These are phyloP conservation scores for Pristionchus fissidentatus DNA, from an alignment of 2,888 invertebrate species.

Conservation along the genomic window DNA sequence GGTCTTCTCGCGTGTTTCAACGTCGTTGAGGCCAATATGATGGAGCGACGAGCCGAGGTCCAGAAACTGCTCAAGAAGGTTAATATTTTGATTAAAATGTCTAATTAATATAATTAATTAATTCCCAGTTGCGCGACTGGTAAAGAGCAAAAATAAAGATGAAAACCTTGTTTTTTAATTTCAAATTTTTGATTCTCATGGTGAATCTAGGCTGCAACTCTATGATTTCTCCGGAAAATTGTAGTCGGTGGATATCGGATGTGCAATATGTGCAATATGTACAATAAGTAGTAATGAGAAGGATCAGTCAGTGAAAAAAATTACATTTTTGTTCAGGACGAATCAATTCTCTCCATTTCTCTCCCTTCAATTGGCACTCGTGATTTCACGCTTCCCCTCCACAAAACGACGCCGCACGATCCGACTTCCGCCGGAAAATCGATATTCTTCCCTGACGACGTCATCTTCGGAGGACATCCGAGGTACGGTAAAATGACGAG, in stretches of 20 bases:
- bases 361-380: conserved; percentile 92
- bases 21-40: conserved; percentile 98
- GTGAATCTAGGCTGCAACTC: too few species aligned
- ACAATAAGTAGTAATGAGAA: too few species aligned
- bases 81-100: not conserved
- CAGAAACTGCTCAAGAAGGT: conserved; percentile 69
- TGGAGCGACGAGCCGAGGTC: conserved; percentile 83
- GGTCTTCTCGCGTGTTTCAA: conserved; percentile 92
- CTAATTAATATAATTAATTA: not conserved
- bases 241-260: too few species aligned
- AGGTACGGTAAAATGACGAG: conserved; percentile 77
- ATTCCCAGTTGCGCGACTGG: too few species aligned
- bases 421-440: conserved; percentile 85
- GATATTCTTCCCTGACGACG: conserved; percentile 92
- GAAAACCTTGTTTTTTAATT: too few species aligned
- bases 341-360: conserved; percentile 90
- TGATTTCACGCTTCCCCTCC: conserved; percentile 88
- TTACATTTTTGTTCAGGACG: conserved; percentile 79
- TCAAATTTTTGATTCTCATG: too few species aligned
- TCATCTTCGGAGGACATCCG: conserved; percentile 94
- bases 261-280: too few species aligned
- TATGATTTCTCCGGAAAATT: too few species aligned
- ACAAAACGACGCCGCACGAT: conserved; percentile 82
- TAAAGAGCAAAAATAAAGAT: too few species aligned
- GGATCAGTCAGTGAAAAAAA: not conserved